Evolutionary conservation across 2,113 vertebrate species (phyloP).

Genomic region (Pipra filicauda): DNA sequence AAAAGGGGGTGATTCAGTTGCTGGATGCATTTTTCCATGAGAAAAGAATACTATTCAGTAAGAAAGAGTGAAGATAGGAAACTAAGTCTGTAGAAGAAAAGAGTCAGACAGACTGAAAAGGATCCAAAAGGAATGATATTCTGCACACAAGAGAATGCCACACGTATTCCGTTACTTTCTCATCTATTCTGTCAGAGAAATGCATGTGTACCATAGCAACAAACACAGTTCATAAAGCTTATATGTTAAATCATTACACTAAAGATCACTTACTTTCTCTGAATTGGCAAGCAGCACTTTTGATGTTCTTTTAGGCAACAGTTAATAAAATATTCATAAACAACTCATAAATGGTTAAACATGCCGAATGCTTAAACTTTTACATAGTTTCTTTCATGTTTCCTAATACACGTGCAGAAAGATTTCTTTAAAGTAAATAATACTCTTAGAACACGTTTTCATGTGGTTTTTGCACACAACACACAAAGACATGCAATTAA

Average conservation of each 20-base stretch:
- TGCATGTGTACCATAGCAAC: background rate
- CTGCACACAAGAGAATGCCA: background rate
- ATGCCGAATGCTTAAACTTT: conserved; percentile 23
- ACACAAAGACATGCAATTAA: background rate
- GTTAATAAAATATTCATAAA: conserved; percentile 69
- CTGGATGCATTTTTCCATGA: background rate
- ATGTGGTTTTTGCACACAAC: background rate
- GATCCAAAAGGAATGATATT: background rate
- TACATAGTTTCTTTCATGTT: background rate
- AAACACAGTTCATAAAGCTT: background rate
- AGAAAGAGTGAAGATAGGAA: background rate
- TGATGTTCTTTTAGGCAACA: conserved; percentile 45
- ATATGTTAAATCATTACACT: conserved; percentile 18
- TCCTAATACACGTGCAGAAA: background rate
- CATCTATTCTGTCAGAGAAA: background rate
- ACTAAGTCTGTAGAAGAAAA: background rate
- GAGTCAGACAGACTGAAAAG: background rate
- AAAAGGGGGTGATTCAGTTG: background rate
- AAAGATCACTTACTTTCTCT: conserved; percentile 35
- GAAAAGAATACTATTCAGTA: background rate
- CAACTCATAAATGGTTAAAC: conserved; percentile 63
- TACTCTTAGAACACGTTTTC: background rate
- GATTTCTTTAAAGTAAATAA: conserved; percentile 22
- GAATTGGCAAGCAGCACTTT: conserved; percentile 8
- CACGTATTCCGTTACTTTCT: background rate